A percentile compares a stretch with the other conserved stretches of the same genome.
phyloP scores from a whole-genome alignment of 2,797 vertebrate species.

The Anisognathus igniventris region DNA sequence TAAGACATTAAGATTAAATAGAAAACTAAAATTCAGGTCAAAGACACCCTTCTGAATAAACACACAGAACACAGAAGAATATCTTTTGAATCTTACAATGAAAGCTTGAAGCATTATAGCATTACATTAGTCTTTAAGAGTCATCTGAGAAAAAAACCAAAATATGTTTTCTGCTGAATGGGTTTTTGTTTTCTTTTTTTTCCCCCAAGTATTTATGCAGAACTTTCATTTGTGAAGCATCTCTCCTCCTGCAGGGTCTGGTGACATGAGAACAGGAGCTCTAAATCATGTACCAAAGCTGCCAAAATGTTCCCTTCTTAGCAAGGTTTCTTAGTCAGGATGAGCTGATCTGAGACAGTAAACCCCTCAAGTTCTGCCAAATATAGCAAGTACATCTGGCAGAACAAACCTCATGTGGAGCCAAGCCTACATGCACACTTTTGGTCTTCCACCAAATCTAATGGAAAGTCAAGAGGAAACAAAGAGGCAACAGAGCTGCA shows the following conservation, averaged over 20 bases:
- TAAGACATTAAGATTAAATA: neutral
- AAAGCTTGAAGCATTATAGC: neutral
- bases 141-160: neutral
- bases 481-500: neutral
- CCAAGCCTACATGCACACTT: neutral
- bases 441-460: neutral
- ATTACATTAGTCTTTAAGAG: slow-evolving; percentile 25
- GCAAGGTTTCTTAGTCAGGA: neutral
- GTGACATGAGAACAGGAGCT: neutral
- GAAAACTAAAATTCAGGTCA: neutral
- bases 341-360: slow-evolving; percentile 18
- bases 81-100: neutral
- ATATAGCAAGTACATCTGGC: slow-evolving; percentile 32
- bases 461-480: neutral
- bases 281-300: slow-evolving; percentile 36
- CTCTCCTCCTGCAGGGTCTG: slow-evolving; percentile 47
- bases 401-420: slow-evolving; percentile 33
- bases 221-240: neutral
- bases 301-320: slow-evolving; percentile 51
- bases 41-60: slow-evolving; percentile 18
- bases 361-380: slow-evolving; percentile 47
- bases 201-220: neutral
- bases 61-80: neutral
- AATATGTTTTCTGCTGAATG: neutral
- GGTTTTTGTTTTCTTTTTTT: neutral